Percentiles rank a stretch among this genome's conserved stretches.
These are phyloP conservation scores for Catotricha subobsoleta DNA, from an alignment of 2,888 invertebrate genomes.

Conservation along the genomic window DNA sequence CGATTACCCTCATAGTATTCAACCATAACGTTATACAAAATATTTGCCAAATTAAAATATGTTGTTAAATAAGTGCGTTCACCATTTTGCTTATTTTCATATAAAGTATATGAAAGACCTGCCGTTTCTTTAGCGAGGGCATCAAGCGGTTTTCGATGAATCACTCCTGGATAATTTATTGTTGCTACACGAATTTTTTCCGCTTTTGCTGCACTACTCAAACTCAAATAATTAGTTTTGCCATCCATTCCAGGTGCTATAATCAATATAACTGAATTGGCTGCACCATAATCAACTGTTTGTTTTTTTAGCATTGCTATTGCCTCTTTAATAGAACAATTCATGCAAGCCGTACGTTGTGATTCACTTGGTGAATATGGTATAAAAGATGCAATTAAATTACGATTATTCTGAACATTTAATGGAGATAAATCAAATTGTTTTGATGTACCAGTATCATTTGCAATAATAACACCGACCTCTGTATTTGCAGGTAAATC, in stretches of 20 bases:
- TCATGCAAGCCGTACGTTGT: slow-evolving; percentile 27
- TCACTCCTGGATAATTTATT: slow-evolving; percentile 35
- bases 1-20: slow-evolving; percentile 31
- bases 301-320: slow-evolving; percentile 31
- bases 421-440: slow-evolving; percentile 24
- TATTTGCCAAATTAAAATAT: slow-evolving; percentile 34
- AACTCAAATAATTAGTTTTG: slow-evolving; percentile 25
- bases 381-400: slow-evolving; percentile 30
- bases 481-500: slow-evolving; percentile 35
- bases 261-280: slow-evolving; percentile 35
- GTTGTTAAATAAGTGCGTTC: slow-evolving; percentile 33
- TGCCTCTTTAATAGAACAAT: slow-evolving; percentile 14
- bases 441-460: slow-evolving; percentile 24
- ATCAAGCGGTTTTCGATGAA: slow-evolving; percentile 29
- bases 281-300: slow-evolving; percentile 28
- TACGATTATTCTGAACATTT: slow-evolving; percentile 23
- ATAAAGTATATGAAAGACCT: slow-evolving; percentile 32
- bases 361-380: slow-evolving; percentile 35
- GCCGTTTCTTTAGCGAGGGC: slow-evolving; percentile 29
- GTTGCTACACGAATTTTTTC: slow-evolving; percentile 33
- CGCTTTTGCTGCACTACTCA: slow-evolving; percentile 18
- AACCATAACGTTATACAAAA: slow-evolving; percentile 31
- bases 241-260: slow-evolving; percentile 36
- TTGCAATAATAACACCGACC: slow-evolving; percentile 33
- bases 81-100: slow-evolving; percentile 34